These are phyloP conservation scores for Pantherophis vulpinus DNA, from an alignment of 2,797 vertebrate genomes.

Conservation along the genomic window DNA sequence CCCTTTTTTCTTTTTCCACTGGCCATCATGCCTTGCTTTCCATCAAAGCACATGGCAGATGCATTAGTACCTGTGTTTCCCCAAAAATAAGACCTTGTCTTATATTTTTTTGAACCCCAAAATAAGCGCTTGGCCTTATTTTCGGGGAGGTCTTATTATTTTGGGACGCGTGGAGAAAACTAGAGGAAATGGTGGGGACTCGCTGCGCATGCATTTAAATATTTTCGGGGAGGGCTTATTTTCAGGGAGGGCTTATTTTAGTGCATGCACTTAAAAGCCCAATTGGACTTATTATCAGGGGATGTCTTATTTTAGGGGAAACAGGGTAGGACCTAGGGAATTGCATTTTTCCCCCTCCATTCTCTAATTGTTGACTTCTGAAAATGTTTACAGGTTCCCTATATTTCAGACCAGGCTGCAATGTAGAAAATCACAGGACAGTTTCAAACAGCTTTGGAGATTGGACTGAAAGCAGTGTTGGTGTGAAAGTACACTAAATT, in stretches of 20 bases:
- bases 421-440: background rate
- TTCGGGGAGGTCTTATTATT: too few species aligned
- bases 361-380: background rate
- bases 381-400: background rate
- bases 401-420: background rate
- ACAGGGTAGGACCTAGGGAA: background rate
- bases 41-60: background rate
- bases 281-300: too few species aligned
- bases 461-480: background rate
- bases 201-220: too few species aligned
- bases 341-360: background rate
- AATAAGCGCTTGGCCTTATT: too few species aligned
- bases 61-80: background rate
- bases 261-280: too few species aligned
- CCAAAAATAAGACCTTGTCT: too few species aligned
- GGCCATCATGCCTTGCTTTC: background rate
- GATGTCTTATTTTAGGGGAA: too few species aligned
- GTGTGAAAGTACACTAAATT: background rate
- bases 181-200: too few species aligned
- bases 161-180: too few species aligned
- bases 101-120: too few species aligned
- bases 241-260: too few species aligned
- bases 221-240: too few species aligned
- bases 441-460: background rate
- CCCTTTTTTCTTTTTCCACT: background rate